Conservation (phyloP, 2,888 invertebrate genomes). For the Volucella inanis region DNA sequence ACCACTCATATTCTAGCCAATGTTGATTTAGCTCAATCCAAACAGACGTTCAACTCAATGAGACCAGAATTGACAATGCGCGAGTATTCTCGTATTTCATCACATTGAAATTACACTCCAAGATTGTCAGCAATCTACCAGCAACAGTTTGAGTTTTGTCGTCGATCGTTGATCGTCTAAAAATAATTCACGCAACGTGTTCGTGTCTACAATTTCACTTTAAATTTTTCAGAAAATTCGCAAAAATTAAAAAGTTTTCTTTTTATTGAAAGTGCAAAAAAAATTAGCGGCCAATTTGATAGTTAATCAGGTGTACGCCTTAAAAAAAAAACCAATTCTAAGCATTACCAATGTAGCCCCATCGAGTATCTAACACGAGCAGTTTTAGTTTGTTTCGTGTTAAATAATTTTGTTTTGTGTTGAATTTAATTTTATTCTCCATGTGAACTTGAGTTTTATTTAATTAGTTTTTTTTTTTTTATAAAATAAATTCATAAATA, state of each 20-base stretch:
- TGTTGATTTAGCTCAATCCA: too few relatives aligned
- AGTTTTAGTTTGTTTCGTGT: slow-evolving; percentile 69
- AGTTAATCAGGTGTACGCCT: slow-evolving; percentile 43
- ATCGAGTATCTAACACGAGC: slow-evolving; percentile 65
- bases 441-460: slow-evolving; percentile 42
- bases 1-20: slow-evolving; percentile 23
- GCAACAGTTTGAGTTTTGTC: slow-evolving; percentile 72
- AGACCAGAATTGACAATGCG: slow-evolving; percentile 1
- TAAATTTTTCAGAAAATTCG: slow-evolving; percentile 22
- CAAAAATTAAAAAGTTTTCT: slow-evolving; percentile 31
- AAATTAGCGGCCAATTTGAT: slow-evolving; percentile 9
- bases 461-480: slow-evolving; percentile 14
- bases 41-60: background rate
- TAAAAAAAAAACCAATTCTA: slow-evolving; percentile 31
- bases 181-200: slow-evolving; percentile 67
- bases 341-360: slow-evolving; percentile 72
- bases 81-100: background rate
- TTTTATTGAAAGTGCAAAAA: slow-evolving; percentile 8
- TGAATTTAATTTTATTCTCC: slow-evolving; percentile 29
- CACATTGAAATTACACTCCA: slow-evolving; percentile 45
- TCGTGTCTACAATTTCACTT: slow-evolving; percentile 46
- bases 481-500: slow-evolving; percentile 3
- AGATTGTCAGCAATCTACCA: slow-evolving; percentile 59
- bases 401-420: slow-evolving; percentile 32
- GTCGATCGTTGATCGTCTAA: slow-evolving; percentile 74